Conservation (phyloP, 64 coral and sea anemone genomes). For the Montipora foliosa region DNA sequence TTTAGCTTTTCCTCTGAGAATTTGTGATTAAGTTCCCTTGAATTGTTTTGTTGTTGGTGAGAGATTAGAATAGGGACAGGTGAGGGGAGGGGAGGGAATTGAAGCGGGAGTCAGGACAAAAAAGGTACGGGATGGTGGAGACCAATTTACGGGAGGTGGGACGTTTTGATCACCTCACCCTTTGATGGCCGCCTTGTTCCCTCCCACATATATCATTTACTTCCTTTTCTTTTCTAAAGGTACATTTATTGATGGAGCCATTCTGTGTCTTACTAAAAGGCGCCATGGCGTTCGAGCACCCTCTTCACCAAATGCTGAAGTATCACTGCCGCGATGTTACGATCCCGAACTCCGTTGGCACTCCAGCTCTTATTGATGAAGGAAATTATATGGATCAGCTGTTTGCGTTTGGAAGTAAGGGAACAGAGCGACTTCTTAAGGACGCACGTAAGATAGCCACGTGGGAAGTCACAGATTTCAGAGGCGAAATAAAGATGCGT, state of each 20-base stretch:
- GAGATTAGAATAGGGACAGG: no score
- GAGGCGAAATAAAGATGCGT: constrained; percentile 46
- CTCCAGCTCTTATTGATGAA: constrained; percentile 19
- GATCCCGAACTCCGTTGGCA: constrained; percentile 43
- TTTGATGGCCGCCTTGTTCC: neutral
- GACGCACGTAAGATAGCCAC: neutral
- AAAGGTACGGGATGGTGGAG: neutral
- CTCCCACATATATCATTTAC: neutral
- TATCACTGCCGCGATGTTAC: constrained; percentile 67
- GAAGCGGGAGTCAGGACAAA: neutral
- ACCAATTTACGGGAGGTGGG: neutral
- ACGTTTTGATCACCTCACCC: neutral
- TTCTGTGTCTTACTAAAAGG: constrained; percentile 62
- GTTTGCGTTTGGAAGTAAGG: constrained; percentile 53
- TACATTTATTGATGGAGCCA: constrained; percentile 60
- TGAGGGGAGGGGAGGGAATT: neutral
- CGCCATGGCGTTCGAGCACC: constrained; percentile 30
- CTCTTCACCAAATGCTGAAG: constrained; percentile 50
- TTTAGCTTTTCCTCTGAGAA: no score
- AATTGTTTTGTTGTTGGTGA: no score
- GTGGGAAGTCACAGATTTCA: constrained; percentile 72
- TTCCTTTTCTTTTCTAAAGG: neutral
- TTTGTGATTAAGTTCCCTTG: no score
- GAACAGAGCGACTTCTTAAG: constrained; percentile 30
- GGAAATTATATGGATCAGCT: constrained; percentile 28